Evolutionary conservation across 1,140 invertebrate genomes (phyloP).

Genomic region (Pogonognathellus flavescens): DNA sequence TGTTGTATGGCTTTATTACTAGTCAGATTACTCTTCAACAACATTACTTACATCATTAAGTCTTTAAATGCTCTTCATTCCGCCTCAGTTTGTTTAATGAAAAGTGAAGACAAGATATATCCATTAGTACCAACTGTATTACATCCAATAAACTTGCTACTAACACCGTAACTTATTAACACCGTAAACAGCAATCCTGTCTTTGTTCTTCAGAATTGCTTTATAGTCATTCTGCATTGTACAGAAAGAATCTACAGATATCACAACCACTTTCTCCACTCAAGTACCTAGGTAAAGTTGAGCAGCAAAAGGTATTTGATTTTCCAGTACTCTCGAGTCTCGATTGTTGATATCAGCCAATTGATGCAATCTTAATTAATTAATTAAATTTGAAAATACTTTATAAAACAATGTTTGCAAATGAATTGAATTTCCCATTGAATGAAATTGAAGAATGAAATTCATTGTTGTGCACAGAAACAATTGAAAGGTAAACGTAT

Average conservation of each 20-base stretch:
- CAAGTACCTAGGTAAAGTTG: not conserved
- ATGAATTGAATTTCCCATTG: no score
- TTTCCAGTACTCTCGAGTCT: no score
- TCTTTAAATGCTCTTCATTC: not conserved
- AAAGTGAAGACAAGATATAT: not conserved
- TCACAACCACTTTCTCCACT: not conserved
- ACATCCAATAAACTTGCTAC: not conserved
- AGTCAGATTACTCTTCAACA: not conserved
- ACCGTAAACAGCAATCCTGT: not conserved
- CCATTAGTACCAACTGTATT: no score
- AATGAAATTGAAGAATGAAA: no score
- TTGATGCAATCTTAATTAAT: no score
- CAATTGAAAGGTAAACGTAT: no score
- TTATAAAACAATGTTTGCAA: no score
- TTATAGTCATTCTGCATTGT: not conserved
- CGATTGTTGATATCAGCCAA: no score
- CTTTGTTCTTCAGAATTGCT: not conserved
- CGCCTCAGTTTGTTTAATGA: not conserved
- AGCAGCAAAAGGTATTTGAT: not conserved
- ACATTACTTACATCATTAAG: slow-evolving; percentile 19
- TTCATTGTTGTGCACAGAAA: no score
- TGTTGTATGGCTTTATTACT: not conserved
- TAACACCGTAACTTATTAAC: not conserved
- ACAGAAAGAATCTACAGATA: not conserved
- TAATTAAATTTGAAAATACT: no score